Evolutionary conservation across 2,797 vertebrate species (phyloP).

Genomic region (Borostomias antarcticus): DNA sequence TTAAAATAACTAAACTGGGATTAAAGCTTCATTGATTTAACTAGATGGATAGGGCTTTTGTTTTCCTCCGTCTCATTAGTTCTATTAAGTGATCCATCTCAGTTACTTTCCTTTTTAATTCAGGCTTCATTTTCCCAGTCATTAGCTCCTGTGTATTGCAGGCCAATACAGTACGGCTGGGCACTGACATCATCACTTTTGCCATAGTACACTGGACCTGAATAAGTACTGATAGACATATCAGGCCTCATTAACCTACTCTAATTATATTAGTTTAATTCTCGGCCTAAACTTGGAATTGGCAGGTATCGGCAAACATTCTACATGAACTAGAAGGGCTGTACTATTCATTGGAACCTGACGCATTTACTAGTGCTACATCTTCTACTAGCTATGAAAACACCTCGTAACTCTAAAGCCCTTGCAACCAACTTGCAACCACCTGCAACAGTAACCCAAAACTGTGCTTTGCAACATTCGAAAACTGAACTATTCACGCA

Average conservation of each 20-base stretch:
- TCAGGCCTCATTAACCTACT: slow-evolving; percentile 57
- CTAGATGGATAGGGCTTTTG: slow-evolving; percentile 55
- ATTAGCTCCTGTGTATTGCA: slow-evolving; percentile 34
- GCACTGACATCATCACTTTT: slow-evolving; percentile 28
- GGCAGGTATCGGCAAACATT: no score
- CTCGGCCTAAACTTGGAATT: no score
- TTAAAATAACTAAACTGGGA: slow-evolving; percentile 67
- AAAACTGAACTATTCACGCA: no score
- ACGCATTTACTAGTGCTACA: no score
- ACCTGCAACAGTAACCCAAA: no score
- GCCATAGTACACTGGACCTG: slow-evolving; percentile 34
- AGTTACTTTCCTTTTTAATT: slow-evolving; percentile 38
- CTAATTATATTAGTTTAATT: slow-evolving; percentile 65
- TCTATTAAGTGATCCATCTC: slow-evolving; percentile 48
- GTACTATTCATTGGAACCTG: no score
- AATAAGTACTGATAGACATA: slow-evolving; percentile 65
- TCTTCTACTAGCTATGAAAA: no score
- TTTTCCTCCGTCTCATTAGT: slow-evolving; percentile 62
- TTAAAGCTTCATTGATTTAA: slow-evolving; percentile 68
- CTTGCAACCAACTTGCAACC: no score
- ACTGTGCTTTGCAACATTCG: no score
- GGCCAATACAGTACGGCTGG: slow-evolving; percentile 20
- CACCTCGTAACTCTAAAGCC: no score
- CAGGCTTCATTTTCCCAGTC: slow-evolving; percentile 47
- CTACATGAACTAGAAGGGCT: no score